phyloP scores from a whole-genome alignment of 2,888 invertebrate species.

The Melanargia galathea region DNA sequence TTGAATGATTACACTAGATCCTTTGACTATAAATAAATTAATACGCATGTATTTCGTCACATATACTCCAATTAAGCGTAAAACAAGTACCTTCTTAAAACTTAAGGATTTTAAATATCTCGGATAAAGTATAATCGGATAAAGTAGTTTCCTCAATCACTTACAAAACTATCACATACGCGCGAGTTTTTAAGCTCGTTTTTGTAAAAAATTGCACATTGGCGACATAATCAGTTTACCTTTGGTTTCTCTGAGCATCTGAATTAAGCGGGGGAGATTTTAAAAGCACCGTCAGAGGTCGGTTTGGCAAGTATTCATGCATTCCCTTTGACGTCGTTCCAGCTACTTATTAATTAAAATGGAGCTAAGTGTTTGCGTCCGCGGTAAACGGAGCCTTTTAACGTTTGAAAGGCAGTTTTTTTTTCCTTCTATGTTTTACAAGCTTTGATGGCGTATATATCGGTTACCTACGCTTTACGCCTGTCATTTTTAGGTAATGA shows the following conservation, averaged over 20 bases:
- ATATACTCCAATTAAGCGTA: too few species aligned
- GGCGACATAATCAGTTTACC: constrained; percentile 77
- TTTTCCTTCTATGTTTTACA: constrained; percentile 70
- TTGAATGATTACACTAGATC: too few species aligned
- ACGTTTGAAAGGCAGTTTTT: constrained; percentile 76
- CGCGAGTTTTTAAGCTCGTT: constrained; percentile 38
- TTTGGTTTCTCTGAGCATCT: constrained; percentile 73
- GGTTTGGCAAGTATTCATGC: constrained; percentile 78
- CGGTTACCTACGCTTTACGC: constrained; percentile 71
- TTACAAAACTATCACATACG: constrained; percentile 28
- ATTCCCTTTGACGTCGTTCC: constrained; percentile 81
- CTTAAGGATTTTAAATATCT: neutral
- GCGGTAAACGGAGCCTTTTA: constrained; percentile 81
- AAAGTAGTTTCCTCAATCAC: constrained; percentile 21
- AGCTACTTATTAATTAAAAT: constrained; percentile 81
- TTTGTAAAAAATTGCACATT: constrained; percentile 66
- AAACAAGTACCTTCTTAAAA: too few species aligned
- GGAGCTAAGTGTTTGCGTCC: constrained; percentile 81
- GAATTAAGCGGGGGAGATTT: constrained; percentile 75
- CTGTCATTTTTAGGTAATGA: constrained; percentile 65
- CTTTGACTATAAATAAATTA: too few species aligned
- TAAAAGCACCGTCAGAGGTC: constrained; percentile 76
- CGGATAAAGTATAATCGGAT: neutral
- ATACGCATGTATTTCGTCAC: neutral
- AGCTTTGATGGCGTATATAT: constrained; percentile 70